Evolutionary conservation across 2,113 vertebrate genomes (phyloP), one percentile per base, ranked within the genome.

Genomic region (Himantopus leucocephalus): DNA sequence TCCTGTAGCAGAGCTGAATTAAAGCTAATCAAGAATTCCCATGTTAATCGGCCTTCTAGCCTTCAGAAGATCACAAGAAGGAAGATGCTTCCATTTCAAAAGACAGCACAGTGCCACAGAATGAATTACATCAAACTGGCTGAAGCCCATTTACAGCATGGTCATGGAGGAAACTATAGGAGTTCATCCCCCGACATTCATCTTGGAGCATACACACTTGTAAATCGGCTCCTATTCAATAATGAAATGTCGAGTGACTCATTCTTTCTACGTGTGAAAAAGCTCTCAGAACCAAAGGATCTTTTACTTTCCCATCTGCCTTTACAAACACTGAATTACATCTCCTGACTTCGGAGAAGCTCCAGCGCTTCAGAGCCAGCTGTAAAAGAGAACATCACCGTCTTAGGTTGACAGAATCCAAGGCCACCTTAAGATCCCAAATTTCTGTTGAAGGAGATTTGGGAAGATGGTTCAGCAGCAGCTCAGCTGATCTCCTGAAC

Each of bases 11-110:
- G 48, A 78, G 89, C 48, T 92, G 96, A 96, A 96, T 85, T 85
- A 95, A 94, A 94, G 84, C 89, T 95, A 92, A 97, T 90, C 94
- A 95, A 88, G 74, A 94, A 92, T 90, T 79, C 78, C 87, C 92
- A 79, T 45, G 81, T 79, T 97, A 96, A 93, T 93, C 10, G 8
- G 70, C 53, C 74, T 96, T 92, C 83, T 50, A 92, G 85, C n/a
- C 88, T 86, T 88, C 60, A 90, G 52, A 77, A 91, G 91, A 94
- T 85, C 81, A 47, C 70, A 90, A 91, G 92, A 91, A 96, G 63
- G 67, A 88, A 32, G 91, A 90, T 84, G 77, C 58, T 95, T 76
- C 80, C 86, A 82, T 94, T 96, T 95, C 74, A 95, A 90, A 93
- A 91, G 83, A 59, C 68, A 95, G 76, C 43, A 76, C 29, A 90